Evolutionary conservation across 2,113 vertebrate species (phyloP), one percentile per base, ranked within the genome.

Genomic region (Cepphus grylle): DNA sequence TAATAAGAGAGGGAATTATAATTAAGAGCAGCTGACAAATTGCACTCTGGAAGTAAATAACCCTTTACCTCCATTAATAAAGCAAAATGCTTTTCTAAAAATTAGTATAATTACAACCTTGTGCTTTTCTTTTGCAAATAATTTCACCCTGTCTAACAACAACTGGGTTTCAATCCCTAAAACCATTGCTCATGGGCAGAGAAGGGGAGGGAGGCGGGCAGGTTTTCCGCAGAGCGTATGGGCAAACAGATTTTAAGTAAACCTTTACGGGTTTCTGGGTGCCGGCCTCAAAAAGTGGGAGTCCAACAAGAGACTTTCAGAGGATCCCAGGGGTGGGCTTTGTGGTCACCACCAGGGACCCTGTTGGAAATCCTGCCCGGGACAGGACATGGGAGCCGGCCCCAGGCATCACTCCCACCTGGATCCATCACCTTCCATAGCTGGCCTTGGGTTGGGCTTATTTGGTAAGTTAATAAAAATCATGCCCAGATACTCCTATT

Each of bases 1-100:
- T 72, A 86, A 66, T 40, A 43, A 78, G 86, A 92, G 42, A 50
- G 67, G 50, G 29, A 58, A 72, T 85, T 59, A 56, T 88, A 88
- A 96, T 86, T 86, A 94, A 70, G 80, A 95, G 83, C 93, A 92
- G 88, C 69, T 94, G 93, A 90, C 80, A 93, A 86, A 96, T 86
- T 83, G 56, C 76, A 45, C 91, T 62, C 53, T 38, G 53, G 25
- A 74, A 94, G 88, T 49, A 92, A 94, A 90, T 77, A 91, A 83
- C 61, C 11, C 47, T 92, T 45, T 29, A 40, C 36, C 50, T 81
- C 59, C 80, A 81, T 66, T 71, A 88, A 73, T 73, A 84, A 83
- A 61, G 29, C 5, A 8, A 88, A 95, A 66, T 10, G 50, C 62
- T 83, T 26, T 9, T n/a, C 47, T 42, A 32, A 73, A 70, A 92